Conservation (phyloP, 2,888 invertebrate species). For the Panorpa germanica region DNA sequence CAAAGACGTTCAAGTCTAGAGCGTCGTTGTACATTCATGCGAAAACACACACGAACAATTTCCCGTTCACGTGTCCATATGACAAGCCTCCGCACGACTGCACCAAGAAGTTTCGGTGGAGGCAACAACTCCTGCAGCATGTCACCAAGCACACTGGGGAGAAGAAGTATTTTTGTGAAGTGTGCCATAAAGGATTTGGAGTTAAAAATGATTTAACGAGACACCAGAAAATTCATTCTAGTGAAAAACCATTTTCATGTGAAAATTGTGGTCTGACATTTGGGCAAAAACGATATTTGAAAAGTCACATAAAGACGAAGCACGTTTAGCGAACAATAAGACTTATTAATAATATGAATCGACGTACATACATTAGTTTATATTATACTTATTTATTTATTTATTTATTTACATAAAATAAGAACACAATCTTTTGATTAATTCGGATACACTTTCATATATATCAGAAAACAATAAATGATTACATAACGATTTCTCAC, state of each 20-base stretch:
- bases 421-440: too few relatives aligned
- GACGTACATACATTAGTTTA: too few relatives aligned
- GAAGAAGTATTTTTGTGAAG: conserved; percentile 22
- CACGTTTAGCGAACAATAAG: too few relatives aligned
- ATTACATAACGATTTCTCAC: too few relatives aligned
- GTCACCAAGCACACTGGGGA: conserved; percentile 24
- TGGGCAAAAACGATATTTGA: conserved; percentile 30
- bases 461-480: too few relatives aligned
- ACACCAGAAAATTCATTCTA: conserved; percentile 27
- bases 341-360: too few relatives aligned
- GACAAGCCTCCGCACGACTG: conserved; percentile 17
- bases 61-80: conserved; percentile 27
- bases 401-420: too few relatives aligned
- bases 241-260: conserved; percentile 23
- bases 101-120: conserved; percentile 29
- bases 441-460: too few relatives aligned
- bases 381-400: too few relatives aligned
- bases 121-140: conserved; percentile 26
- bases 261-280: conserved; percentile 25
- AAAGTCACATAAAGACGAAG: conserved; percentile 25
- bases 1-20: conserved; percentile 27
- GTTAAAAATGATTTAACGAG: conserved; percentile 26
- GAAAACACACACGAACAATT: conserved; percentile 25
- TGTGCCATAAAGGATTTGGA: conserved; percentile 26
- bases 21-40: conserved; percentile 30